These are phyloP conservation scores for Variabilichromis moorii DNA, from an alignment of 2,113 vertebrate genomes.

Conservation along the genomic window DNA sequence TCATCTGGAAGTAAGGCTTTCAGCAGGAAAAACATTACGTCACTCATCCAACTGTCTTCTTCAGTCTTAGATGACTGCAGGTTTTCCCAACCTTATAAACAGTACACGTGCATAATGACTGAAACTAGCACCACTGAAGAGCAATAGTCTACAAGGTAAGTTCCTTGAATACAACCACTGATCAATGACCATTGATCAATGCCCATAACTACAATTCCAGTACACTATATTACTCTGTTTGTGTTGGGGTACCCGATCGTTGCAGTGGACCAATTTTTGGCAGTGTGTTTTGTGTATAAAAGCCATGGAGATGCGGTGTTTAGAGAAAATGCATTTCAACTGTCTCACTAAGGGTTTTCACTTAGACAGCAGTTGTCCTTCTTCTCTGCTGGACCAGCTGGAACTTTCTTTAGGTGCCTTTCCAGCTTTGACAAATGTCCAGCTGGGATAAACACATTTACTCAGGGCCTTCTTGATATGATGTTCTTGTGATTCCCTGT, in stretches of 20 bases:
- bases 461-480: background rate
- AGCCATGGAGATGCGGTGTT: background rate
- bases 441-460: background rate
- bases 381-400: background rate
- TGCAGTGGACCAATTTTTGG: background rate
- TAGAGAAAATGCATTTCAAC: background rate
- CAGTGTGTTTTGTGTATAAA: background rate
- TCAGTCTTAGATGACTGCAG: background rate
- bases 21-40: background rate
- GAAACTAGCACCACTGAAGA: background rate
- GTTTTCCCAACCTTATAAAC: background rate
- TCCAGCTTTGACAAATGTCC: background rate
- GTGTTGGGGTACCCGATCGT: background rate
- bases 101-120: background rate
- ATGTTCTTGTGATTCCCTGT: background rate
- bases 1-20: background rate
- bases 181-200: background rate
- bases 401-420: background rate
- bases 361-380: background rate
- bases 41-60: background rate
- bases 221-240: background rate
- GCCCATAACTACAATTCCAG: background rate
- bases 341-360: background rate
- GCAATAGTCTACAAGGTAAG: background rate
- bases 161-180: background rate